phyloP scores from a whole-genome alignment of 2,113 vertebrate species.

The Notechis scutatus region DNA sequence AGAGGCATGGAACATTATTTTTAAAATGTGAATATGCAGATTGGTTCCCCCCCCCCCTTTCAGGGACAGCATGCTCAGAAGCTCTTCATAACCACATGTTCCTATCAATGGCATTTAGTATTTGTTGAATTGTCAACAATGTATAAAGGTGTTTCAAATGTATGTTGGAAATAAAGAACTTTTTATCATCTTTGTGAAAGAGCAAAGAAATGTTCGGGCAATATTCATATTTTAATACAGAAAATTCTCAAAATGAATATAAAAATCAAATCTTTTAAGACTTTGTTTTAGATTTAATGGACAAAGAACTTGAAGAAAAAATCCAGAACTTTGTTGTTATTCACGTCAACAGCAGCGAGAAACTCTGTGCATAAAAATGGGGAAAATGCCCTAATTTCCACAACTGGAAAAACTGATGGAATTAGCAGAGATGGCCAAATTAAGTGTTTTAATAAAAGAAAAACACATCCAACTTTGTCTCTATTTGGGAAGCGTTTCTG shows the following conservation, averaged over 20 bases:
- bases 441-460: background rate
- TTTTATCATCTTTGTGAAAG: no score
- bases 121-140: background rate
- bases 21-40: background rate
- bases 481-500: background rate
- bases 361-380: background rate
- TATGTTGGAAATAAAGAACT: background rate
- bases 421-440: background rate
- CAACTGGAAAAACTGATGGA: background rate
- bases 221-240: no score
- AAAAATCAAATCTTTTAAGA: no score
- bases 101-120: background rate
- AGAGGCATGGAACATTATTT: background rate
- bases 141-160: background rate
- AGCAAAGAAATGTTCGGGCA: no score
- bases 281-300: background rate
- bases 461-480: background rate
- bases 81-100: background rate
- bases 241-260: no score
- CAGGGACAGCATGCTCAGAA: background rate
- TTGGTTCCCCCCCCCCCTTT: rapidly evolving
- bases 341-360: background rate
- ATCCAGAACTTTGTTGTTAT: background rate
- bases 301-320: background rate
- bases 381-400: background rate